Evolutionary conservation across 1,140 invertebrate species (phyloP), one percentile per base, ranked within the genome.

Genomic region (Leptopilina boulardi): DNA sequence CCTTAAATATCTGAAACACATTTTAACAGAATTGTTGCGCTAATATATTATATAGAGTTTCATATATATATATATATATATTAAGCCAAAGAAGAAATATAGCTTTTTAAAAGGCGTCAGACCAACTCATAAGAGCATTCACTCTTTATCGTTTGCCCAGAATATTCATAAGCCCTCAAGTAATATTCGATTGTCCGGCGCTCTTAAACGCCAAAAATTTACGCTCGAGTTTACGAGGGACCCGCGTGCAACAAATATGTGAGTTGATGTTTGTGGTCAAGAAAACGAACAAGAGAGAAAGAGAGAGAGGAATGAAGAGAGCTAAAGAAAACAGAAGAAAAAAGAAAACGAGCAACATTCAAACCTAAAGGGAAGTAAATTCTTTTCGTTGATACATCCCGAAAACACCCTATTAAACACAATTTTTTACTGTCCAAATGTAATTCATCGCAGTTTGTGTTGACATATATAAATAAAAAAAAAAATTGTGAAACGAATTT

Each of bases 101-200:
- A 81, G 78, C 77, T 82, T 78, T 81, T 88, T 87, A 85, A 88
- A 86, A 85, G 78, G 76, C 79, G 80, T 82, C 80, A 82, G 74
- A n/a, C 71, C 42, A 19, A 42, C 59, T 71, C 47, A 66, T 71
- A 77, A 73, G 56, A 78, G 80, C 75, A 47, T 80, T 81, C 75
- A 74, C 51, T 74, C 70, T 82, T 81, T 82, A 84, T 80, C 77
- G 71, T 72, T 66, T 42, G 71, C 71, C 75, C 76, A 23, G 74
- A 78, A 70, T 77, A 79, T 82, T 78, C 79, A 42, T 74, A 71
- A 83, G 79, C 74, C 75, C 75, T 80, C 77, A 77, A 81, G 80
- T 85, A 85, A 85, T 84, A 87, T 84, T 85, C 84, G 84, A 87
- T 83, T 82, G 83, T 79, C 80, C 73, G 79, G 54, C 75, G 77